phyloP scores from a whole-genome alignment of 2,113 vertebrate genomes.

The Epinephelus cyanopodus region DNA sequence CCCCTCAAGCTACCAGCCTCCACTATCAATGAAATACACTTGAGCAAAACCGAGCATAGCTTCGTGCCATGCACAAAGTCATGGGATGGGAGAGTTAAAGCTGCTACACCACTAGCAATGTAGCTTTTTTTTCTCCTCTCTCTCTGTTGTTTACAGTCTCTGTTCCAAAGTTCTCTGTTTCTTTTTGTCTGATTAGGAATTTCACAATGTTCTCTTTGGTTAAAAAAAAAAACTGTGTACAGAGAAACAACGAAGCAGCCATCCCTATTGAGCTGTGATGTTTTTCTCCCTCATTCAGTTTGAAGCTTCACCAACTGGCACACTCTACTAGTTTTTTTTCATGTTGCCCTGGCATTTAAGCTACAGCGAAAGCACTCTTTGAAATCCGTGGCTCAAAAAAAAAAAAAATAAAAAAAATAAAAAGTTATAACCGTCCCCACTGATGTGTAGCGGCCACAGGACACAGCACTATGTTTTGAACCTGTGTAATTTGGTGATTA shows the following conservation, averaged over 20 bases:
- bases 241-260: slow-evolving; percentile 69
- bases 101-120: slow-evolving; percentile 66
- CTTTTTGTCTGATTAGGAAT: slow-evolving; percentile 77
- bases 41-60: slow-evolving; percentile 52
- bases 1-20: slow-evolving; percentile 57
- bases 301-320: slow-evolving; percentile 82
- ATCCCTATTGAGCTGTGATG: slow-evolving; percentile 74
- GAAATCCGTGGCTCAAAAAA: slow-evolving; percentile 69
- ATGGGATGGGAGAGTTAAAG: slow-evolving; percentile 62
- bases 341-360: slow-evolving; percentile 78
- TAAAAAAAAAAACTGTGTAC: slow-evolving; percentile 23
- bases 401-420: slow-evolving; percentile 38
- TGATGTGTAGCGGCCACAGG: slow-evolving; percentile 51
- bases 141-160: slow-evolving; percentile 59
- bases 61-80: slow-evolving; percentile 66
- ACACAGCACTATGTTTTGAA: slow-evolving; percentile 63
- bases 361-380: slow-evolving; percentile 70
- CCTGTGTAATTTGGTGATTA: slow-evolving; percentile 73
- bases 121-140: slow-evolving; percentile 54
- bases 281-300: slow-evolving; percentile 76
- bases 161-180: slow-evolving; percentile 60
- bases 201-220: slow-evolving; percentile 76
- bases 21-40: slow-evolving; percentile 69
- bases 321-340: slow-evolving; percentile 66
- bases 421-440: slow-evolving; percentile 47